These are phyloP conservation scores for Strix aluco DNA, from an alignment of 2,113 vertebrate species.

Conservation along the genomic window DNA sequence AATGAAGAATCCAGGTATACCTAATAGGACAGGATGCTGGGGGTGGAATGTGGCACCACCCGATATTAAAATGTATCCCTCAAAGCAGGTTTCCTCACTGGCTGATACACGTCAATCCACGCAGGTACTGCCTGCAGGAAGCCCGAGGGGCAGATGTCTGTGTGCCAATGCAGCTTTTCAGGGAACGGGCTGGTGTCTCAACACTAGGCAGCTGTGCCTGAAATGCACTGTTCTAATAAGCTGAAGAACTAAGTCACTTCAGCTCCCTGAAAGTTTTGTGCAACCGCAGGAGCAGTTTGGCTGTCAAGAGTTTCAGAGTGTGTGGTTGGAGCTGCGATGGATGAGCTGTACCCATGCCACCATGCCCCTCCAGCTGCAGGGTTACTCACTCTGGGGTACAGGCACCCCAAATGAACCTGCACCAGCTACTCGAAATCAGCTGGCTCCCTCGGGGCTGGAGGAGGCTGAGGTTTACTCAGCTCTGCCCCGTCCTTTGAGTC, in stretches of 20 bases:
- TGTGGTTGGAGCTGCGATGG: neutral
- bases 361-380: fast-evolving
- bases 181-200: neutral
- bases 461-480: neutral
- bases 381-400: neutral
- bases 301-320: fast-evolving
- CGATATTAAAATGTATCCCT: neutral
- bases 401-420: neutral
- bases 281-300: neutral
- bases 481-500: neutral
- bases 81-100: neutral
- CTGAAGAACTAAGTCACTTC: neutral
- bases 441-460: fast-evolving
- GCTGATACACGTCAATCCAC: neutral
- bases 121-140: neutral
- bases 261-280: neutral
- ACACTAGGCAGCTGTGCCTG: neutral
- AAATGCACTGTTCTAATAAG: neutral
- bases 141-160: neutral
- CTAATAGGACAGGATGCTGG: neutral
- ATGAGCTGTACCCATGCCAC: fast-evolving
- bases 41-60: neutral
- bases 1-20: neutral
- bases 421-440: too few relatives aligned
- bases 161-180: neutral